Percentiles rank a stretch among this genome's conserved stretches.
Conservation (phyloP, 2,888 invertebrate species). For the Drymonia ruficornis region DNA sequence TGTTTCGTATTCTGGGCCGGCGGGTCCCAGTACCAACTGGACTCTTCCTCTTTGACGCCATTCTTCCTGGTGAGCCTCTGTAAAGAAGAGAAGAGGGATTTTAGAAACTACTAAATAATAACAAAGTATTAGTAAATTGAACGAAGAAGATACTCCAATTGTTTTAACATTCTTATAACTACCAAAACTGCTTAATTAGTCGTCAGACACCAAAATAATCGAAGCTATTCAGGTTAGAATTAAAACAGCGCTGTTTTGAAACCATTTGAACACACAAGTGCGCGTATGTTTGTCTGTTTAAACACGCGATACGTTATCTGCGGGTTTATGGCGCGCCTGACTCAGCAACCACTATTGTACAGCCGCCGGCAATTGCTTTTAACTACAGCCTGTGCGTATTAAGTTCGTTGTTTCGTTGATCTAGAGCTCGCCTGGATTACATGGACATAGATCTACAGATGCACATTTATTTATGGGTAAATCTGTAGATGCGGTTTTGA, state of each 20-base stretch:
- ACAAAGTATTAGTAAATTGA: too few species aligned
- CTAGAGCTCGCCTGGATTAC: too few species aligned
- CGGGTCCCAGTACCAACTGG: conserved; percentile 84
- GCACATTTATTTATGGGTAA: too few species aligned
- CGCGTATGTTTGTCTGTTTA: conserved; percentile 40
- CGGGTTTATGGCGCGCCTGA: conserved; percentile 54
- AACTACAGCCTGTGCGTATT: not conserved
- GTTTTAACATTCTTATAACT: too few species aligned
- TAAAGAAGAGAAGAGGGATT: conserved; percentile 51
- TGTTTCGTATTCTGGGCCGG: conserved; percentile 54
- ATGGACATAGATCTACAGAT: too few species aligned
- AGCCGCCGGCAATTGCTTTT: conserved; percentile 20
- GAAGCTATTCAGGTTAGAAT: not conserved
- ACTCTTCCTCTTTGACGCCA: conserved; percentile 76
- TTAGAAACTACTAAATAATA: not conserved
- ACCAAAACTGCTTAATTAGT: not conserved
- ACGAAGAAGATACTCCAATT: too few species aligned
- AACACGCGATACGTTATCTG: conserved; percentile 65
- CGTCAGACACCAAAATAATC: not conserved
- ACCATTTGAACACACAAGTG: conserved; percentile 41
- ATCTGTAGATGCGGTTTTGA: too few species aligned
- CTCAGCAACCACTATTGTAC: conserved; percentile 39
- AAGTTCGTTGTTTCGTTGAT: too few species aligned
- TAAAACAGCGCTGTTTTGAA: conserved; percentile 2
- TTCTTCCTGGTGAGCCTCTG: conserved; percentile 74